Evolutionary conservation across 2,888 invertebrate genomes (phyloP).

Genomic region (Parnassius orleans): DNA sequence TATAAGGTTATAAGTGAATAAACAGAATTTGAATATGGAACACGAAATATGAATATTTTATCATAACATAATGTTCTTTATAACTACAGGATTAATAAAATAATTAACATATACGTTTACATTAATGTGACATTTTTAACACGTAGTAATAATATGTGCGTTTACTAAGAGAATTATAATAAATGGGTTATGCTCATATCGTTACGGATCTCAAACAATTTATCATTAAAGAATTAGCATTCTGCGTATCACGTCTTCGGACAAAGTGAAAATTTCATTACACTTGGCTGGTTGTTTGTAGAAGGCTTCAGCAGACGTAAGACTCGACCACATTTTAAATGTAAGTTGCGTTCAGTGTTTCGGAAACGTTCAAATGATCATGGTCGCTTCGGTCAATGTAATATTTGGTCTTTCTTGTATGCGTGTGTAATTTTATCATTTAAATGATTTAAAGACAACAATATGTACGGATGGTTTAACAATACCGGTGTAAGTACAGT

Average conservation of each 20-base stretch:
- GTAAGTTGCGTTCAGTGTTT: slow-evolving; percentile 42
- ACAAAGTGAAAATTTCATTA: slow-evolving; percentile 33
- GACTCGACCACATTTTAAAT: slow-evolving; percentile 10
- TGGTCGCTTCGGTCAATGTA: slow-evolving; percentile 32
- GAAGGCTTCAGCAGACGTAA: slow-evolving; percentile 37
- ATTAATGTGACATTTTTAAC: no score
- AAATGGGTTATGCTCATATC: slow-evolving; percentile 16
- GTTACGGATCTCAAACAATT: slow-evolving; percentile 17
- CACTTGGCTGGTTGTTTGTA: slow-evolving; percentile 39
- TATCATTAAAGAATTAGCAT: slow-evolving; percentile 29
- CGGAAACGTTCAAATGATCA: slow-evolving; percentile 38
- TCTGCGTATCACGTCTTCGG: slow-evolving; percentile 25
- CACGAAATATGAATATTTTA: no score
- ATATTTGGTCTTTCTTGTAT: slow-evolving; percentile 18
- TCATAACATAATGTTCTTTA: no score
- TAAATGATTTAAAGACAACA: slow-evolving; percentile 30
- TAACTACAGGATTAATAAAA: no score
- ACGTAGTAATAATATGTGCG: not conserved
- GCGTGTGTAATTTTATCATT: slow-evolving; percentile 11
- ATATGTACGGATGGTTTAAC: slow-evolving; percentile 47
- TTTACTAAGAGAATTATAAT: not conserved
- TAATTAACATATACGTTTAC: no score
- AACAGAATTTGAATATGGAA: no score
- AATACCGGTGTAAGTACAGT: slow-evolving; percentile 46
- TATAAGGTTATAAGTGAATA: no score